Evolutionary conservation across 2,888 invertebrate species (phyloP), one percentile per base, ranked within the genome.

Genomic region (Mellilla xanthometata): DNA sequence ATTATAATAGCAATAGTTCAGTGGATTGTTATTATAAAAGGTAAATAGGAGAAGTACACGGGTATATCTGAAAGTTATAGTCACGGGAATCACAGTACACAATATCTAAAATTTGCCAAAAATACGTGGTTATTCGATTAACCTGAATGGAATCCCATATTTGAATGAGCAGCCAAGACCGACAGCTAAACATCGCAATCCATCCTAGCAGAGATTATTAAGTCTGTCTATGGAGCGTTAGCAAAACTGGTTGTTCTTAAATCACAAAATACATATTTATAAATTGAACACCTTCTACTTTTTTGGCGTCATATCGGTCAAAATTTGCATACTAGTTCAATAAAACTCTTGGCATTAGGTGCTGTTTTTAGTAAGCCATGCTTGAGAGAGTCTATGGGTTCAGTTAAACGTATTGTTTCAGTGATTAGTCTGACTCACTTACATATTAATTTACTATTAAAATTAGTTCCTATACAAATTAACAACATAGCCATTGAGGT

Each of bases 291-390:
- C 39, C 27, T 42, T 35, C 12, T 43, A 31, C 35, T 31, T 19
- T 36, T 28, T 22, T 28, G 10, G 19, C 23, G 10, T 11, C 27
- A 19, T 36, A 35, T 41, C 49, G 52, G 53, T 47, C 50, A 49
- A 45, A 34, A 64, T 60, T 66, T 49, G 31, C 58, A 62, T 59
- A 62, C 47, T 27, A 13, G 51, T 36, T 43, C 10, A 42, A 54
- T 56, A 29, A 34, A 34, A 26, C 11, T 28, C 34, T 40, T 44
- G 39, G 19, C 12, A 11, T 43, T 33, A 39, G 11, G 15, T 27
- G 13, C 11, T 28, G 13, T 9, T 28, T 33, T 27, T 39, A 11
- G 22, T 45, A 19, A 38, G 39, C 33, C 40, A 42, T 46, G n/a
- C 2, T 7, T 24, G 24, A 24, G 3, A 24, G 2, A 24, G 24